Base-by-base conservation (phyloP, 2,888 invertebrate species). In the Cinara cedri region DNA sequence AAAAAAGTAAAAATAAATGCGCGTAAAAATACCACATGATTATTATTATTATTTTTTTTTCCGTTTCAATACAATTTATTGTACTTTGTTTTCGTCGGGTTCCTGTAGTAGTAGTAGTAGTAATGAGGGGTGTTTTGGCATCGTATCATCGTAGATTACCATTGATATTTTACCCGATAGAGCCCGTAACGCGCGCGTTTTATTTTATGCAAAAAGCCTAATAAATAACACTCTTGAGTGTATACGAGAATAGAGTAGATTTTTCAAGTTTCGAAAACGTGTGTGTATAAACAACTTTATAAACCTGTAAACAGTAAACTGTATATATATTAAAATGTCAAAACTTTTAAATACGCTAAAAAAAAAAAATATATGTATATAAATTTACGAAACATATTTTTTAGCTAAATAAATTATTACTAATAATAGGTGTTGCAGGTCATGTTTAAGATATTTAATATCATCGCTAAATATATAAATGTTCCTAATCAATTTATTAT, bases 11-110 rank as follows among this genome's bases (percentile, higher is more conserved):
- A 71, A 11, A 44, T 71, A 21, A 14, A 72, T 24, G 16, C 44
- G 71, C n/a, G 71, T 16, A 72, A 65, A 71, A 72, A 57, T 72
- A 46, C 44, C 24, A 57, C 34, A n/a, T n/a, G n/a, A n/a, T n/a
- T n/a, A n/a, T n/a, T n/a, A n/a, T n/a, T 71, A 49, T 71, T n/a
- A n/a, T n/a, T 21, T 57, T 71, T 71, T 70, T 13, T 55, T 71
- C n/a, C n/a, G n/a, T n/a, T 21, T 55, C 26, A 8, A 71, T 4
- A 34, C 57, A 71, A 71, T 57, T 71, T 57, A 71, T 57, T 24
- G 44, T 34, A 34, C 6, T 57, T 21, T 71, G 55, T 71, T 55
- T 24, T 16, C 44, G n/a, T n/a, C 24, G 24, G 21, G 54, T 54
- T 51, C n/a, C n/a, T 34, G 34, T 4, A 34, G 34, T 34, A 6